Base-by-base conservation (phyloP, 2,888 invertebrate species). In the Caprella mutica region DNA sequence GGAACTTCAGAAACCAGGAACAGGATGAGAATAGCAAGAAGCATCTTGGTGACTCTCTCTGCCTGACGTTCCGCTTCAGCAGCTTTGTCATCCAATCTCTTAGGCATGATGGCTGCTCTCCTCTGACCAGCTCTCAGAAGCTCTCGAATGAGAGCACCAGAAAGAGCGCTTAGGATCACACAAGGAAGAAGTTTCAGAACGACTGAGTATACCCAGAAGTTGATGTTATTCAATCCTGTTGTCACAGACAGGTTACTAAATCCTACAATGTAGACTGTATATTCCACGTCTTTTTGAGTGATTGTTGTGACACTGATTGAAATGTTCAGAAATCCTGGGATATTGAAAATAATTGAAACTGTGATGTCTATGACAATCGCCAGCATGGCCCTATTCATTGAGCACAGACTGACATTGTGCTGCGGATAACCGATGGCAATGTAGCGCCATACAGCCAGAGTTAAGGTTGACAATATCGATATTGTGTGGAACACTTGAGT, bases 171-270 rank as follows among this genome's bases (percentile, higher is more conserved):
- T 43, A 94, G 76, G 8, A 86, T 83, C 60, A 88, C 77, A 71
- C 93, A 90, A 2, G 94, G 94, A 64, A 93, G 83, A 55, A 94
- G 76, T 74, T 94, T 94, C 67, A 93, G 84, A 63, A 93, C 82
- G 14, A 92, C 87, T 71, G 91, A 86, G 73, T 93, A 93, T 69
- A 92, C 83, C 83, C 88, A 89, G 74, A 90, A 87, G 70, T 89
- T 91, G 61, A 86, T 78, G 44, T 72, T 71, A 55, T 69, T 67
- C 29, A 74, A 66, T 29, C 77, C 78, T 68, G 82, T 81, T 68
- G 76, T 76, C 60, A 73, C 68, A 0, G 78, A 79, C 54, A 80
- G 72, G 56, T 79, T 80, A 66, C 83, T 84, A 71, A 83, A 78
- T 68, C 78, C 78, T 38, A 88, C 77, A 59, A 80, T 77, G 72